phyloP scores from a whole-genome alignment of 2,797 vertebrate species.

The Phataginus tricuspis region DNA sequence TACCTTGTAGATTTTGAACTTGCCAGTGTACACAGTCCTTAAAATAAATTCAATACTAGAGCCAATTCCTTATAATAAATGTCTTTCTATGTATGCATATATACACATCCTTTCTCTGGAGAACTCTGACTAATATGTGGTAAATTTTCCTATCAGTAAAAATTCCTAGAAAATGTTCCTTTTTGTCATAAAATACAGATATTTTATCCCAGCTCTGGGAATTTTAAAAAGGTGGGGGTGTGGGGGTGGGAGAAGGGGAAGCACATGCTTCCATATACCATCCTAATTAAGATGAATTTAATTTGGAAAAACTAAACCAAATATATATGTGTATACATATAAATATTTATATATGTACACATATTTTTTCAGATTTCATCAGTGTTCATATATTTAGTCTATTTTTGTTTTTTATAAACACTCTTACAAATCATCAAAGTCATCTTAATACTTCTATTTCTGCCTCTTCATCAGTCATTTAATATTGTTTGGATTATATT shows the following conservation, averaged over 20 bases:
- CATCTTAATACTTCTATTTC: not conserved
- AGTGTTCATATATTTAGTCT: not conserved
- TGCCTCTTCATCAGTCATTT: not conserved
- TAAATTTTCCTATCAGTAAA: slow-evolving; percentile 6
- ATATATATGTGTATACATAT: not conserved
- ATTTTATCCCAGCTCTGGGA: slow-evolving; percentile 67
- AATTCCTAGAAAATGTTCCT: slow-evolving; percentile 10
- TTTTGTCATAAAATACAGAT: slow-evolving; percentile 43
- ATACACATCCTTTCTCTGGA: not conserved
- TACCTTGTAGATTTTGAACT: not conserved
- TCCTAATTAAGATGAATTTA: slow-evolving; percentile 59
- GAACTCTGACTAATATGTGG: not conserved
- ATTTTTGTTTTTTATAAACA: slow-evolving; percentile 26
- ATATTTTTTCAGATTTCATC: slow-evolving; percentile 38
- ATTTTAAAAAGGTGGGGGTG: not conserved
- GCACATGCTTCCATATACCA: slow-evolving; percentile 24
- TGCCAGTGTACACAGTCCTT: not conserved
- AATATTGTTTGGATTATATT: slow-evolving; percentile 25
- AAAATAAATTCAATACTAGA: slow-evolving; percentile 9
- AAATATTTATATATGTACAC: not conserved
- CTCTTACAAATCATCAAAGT: slow-evolving; percentile 15
- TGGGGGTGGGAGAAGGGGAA: not conserved
- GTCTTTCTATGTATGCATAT: not conserved
- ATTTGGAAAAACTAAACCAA: slow-evolving; percentile 54
- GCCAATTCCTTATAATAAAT: not conserved